Evolutionary conservation across 2,797 vertebrate genomes (phyloP), one percentile per base, ranked within the genome.

Genomic region (Cuculus canorus): DNA sequence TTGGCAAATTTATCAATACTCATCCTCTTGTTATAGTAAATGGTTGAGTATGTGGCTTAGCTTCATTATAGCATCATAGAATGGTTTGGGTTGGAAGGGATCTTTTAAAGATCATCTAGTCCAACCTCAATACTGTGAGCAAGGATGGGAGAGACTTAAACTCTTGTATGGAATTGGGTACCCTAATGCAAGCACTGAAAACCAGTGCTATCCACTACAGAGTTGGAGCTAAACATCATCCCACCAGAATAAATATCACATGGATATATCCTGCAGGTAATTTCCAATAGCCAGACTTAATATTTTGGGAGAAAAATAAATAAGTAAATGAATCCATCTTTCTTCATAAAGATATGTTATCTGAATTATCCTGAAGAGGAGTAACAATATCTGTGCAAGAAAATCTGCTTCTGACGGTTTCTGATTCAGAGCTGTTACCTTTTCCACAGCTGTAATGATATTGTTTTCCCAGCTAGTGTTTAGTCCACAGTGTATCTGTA

Each of bases 161-260:
- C 3, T 45, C 3, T n/a, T 4, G 14, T 39, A 0, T 52, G 37
- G 39, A 81, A 71, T 2, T 53, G 7, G 2, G 13, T 56, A 19
- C 13, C 17, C 5, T 86, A 68, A 69, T 14, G 11, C 65, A 76
- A 48, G 15, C 24, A 28, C 16, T 69, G 43, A 56, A 82, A 84
- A 64, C 37, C 5, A 21, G 6, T 82, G 39, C 18, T 60, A 3
- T 66, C 39, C 13, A 6, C 10, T 39, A 10, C 11, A 54, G 66
- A 7, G 28, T 68, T 79, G 63, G 33, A 60, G 37, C 11, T 52
- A 68, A 71, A 54, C 45, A 37, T 54, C 25, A 30, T 85, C 24
- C 18, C 14, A 63, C 7, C 1, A 1, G 23, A 73, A 77, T 7
- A 75, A 56, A 24, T 54, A 71, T 45, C 5, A 52, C 5, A 10